phyloP scores from a whole-genome alignment of 2,797 vertebrate species.

The Intellagama lesueurii region DNA sequence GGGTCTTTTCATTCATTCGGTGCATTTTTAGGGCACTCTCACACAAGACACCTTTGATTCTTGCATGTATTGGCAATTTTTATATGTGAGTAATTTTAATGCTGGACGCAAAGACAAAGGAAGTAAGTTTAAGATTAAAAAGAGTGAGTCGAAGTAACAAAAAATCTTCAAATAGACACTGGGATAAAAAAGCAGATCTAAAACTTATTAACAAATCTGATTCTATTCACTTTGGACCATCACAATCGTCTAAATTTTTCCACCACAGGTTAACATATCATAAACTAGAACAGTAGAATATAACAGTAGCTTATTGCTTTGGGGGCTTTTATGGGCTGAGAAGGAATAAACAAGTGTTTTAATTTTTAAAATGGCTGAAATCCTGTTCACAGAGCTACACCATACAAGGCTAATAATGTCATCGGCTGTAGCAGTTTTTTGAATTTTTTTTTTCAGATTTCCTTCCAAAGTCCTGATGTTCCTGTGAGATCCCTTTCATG shows the following conservation, averaged over 20 bases:
- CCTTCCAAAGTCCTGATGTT: too few species aligned
- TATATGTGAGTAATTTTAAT: background rate
- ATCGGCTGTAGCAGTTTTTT: too few species aligned
- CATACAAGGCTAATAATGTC: too few species aligned
- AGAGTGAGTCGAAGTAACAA: background rate
- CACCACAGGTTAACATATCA: background rate
- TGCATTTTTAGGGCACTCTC: background rate
- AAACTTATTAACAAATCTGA: background rate
- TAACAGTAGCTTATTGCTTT: too few species aligned
- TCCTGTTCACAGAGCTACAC: too few species aligned
- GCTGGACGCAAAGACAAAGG: background rate
- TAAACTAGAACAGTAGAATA: too few species aligned
- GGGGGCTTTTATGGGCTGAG: too few species aligned
- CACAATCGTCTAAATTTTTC: background rate
- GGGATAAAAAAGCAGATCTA: too few species aligned
- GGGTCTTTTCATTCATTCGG: background rate
- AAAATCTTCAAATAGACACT: background rate
- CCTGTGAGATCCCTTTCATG: too few species aligned
- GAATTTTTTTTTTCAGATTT: too few species aligned
- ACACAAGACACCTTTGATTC: background rate
- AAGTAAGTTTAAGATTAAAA: background rate
- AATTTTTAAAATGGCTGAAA: too few species aligned
- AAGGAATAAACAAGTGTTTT: too few species aligned
- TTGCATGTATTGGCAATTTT: background rate
- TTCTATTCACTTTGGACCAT: background rate